Evolutionary conservation across 2,888 invertebrate genomes (phyloP), one percentile per base, ranked within the genome.

Genomic region (Panopea generosa): DNA sequence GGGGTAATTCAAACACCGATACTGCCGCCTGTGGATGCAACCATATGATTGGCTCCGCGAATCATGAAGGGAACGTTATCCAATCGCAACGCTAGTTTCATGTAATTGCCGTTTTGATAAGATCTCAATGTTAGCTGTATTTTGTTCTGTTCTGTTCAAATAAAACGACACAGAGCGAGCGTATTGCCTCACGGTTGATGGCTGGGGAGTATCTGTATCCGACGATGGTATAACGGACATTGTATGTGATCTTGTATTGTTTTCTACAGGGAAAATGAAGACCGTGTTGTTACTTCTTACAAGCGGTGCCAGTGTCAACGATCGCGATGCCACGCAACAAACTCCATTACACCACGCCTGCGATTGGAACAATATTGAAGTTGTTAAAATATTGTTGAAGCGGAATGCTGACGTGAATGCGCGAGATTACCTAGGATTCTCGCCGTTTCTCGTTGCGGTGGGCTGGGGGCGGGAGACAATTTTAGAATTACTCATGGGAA

Each of bases 321-420:
- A 81, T 55, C 57, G 77, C 6, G 81, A 81, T 59, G 77, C 72
- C 16, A 75, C 77, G 1, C 75, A 72, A 22, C 77, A 81, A 33
- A 75, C 77, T 16, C 81, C 81, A 7, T 45, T 81, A 7, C 81
- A 81, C 50, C 77, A 77, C 45, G 81, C 81, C 6, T 62, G 71
- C 47, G 81, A 81, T 60, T 81, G 77, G 77, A 81, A 81, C 57
- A 81, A 81, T 29, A 77, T 81, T 2, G 81, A 81, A 55, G 75
- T 77, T 16, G 75, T 75, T 0, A 81, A 81, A 62, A 65, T 75
- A 11, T 47, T 81, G 16, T 53, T 81, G 22, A 81, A 81, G 50
- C 63, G 55, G 29, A 65, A 75, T 16, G 81, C 81, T n/a, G 81
- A 81, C 66, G 81, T 81, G 43, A 81, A 81, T 52, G 75, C 77